A percentile compares a stretch with the other conserved stretches of the same genome.
These are phyloP conservation scores for Apis cerana DNA, from an alignment of 1,140 invertebrate genomes.

Conservation along the genomic window DNA sequence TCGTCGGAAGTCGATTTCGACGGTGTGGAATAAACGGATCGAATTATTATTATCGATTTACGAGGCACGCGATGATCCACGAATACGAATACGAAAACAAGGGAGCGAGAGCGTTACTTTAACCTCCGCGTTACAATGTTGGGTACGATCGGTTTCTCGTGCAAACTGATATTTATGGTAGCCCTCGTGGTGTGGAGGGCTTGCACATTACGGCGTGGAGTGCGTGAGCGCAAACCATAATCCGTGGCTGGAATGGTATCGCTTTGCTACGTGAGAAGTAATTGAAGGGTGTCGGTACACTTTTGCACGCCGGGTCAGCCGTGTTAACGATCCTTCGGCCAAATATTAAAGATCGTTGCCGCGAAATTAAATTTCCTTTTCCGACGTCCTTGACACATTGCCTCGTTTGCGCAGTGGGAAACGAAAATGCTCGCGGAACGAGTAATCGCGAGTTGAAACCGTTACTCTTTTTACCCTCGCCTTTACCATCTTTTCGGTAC, in stretches of 20 bases:
- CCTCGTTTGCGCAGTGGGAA: background rate
- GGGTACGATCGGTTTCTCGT: slow-evolving; percentile 55
- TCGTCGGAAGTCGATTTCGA: background rate
- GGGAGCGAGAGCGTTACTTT: background rate
- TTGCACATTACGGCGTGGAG: slow-evolving; percentile 47
- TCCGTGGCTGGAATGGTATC: slow-evolving; percentile 41
- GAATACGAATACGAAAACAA: background rate
- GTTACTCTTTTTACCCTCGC: slow-evolving; percentile 1
- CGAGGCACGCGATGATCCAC: background rate
- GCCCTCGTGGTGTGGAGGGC: slow-evolving; percentile 47
- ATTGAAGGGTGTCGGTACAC: slow-evolving; percentile 57
- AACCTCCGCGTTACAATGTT: slow-evolving; percentile 35
- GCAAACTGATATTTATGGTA: slow-evolving; percentile 61
- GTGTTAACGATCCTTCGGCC: slow-evolving; percentile 52
- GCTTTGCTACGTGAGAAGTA: slow-evolving; percentile 57
- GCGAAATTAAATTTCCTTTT: slow-evolving; percentile 39
- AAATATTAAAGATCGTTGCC: slow-evolving; percentile 47
- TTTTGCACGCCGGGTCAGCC: slow-evolving; percentile 33
- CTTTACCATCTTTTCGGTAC: background rate
- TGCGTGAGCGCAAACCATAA: slow-evolving; percentile 63
- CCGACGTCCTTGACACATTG: slow-evolving; percentile 53
- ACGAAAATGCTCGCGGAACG: background rate
- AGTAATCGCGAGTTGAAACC: slow-evolving; percentile 15
- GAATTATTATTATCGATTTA: slow-evolving; percentile 30
- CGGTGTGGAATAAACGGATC: background rate